These are phyloP conservation scores for Catocala sponsa DNA, from an alignment of 2,888 invertebrate species.

Conservation along the genomic window DNA sequence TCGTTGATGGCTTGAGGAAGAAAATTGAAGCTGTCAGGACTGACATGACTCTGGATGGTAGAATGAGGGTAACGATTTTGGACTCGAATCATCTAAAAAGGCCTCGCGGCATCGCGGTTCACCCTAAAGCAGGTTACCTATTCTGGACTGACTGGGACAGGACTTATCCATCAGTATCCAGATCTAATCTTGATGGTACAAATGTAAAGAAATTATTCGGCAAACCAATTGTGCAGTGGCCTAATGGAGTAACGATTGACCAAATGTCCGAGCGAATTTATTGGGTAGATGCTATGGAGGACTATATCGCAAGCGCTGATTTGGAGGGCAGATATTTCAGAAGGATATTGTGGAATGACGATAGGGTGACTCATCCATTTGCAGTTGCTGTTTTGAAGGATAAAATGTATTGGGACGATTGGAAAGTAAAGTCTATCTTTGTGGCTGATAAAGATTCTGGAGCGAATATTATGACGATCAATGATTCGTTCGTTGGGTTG, in stretches of 20 bases:
- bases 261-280: conserved; percentile 93
- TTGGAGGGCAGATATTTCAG: conserved; percentile 91
- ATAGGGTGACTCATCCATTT: conserved; percentile 94
- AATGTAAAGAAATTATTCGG: conserved; percentile 90
- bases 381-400: conserved; percentile 95
- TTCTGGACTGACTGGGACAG: conserved; percentile 97
- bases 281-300: conserved; percentile 95
- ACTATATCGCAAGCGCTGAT: conserved; percentile 93
- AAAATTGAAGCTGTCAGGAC: conserved; percentile 95
- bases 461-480: conserved; percentile 87
- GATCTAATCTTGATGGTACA: conserved; percentile 93
- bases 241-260: conserved; percentile 96
- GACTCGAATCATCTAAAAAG: conserved; percentile 90
- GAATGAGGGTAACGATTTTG: conserved; percentile 93
- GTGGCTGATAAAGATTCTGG: conserved; percentile 94
- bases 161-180: conserved; percentile 92
- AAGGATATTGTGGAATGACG: conserved; percentile 90
- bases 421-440: conserved; percentile 93
- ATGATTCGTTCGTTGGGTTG: conserved; percentile 90
- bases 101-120: conserved; percentile 94
- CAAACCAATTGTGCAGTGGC: conserved; percentile 92
- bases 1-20: conserved; percentile 93
- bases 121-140: conserved; percentile 92
- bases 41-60: conserved; percentile 86
- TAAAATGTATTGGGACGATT: conserved; percentile 96